Conservation (phyloP, 2,888 invertebrate genomes). For the Agriopis leucophaearia region DNA sequence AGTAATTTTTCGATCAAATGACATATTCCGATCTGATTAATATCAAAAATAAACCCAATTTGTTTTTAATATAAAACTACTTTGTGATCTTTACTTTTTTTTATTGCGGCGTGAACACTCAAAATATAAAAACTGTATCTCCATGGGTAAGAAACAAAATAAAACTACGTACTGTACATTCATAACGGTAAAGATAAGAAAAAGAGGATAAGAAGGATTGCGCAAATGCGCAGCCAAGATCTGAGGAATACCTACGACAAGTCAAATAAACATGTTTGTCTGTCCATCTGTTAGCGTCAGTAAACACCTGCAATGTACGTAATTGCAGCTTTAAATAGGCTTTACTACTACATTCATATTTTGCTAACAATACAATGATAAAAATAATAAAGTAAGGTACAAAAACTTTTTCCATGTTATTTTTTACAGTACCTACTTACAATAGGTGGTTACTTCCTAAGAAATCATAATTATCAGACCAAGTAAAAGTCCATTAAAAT, state of each 20-base stretch:
- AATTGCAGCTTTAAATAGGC: neutral
- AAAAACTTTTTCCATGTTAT: no score
- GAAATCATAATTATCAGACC: no score
- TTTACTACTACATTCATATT: neutral
- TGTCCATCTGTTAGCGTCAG: conserved; percentile 17
- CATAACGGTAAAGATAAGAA: conserved; percentile 13
- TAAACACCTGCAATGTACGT: conserved; percentile 16
- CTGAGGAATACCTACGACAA: conserved; percentile 10
- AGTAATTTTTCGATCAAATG: no score
- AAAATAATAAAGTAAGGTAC: no score
- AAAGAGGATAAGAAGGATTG: conserved; percentile 3
- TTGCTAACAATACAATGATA: no score
- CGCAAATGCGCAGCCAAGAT: conserved; percentile 22
- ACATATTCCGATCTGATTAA: no score
- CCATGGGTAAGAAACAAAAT: neutral
- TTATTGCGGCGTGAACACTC: no score
- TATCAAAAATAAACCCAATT: no score
- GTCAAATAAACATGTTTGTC: conserved; percentile 28
- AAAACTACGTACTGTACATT: conserved; percentile 4
- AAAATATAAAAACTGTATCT: neutral
- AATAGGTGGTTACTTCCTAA: no score
- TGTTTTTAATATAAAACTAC: no score
- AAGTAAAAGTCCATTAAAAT: neutral
- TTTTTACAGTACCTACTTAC: no score
- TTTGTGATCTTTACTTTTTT: no score